These are phyloP conservation scores for Charaxes varanes DNA, from an alignment of 1,140 invertebrate species.

Conservation along the genomic window DNA sequence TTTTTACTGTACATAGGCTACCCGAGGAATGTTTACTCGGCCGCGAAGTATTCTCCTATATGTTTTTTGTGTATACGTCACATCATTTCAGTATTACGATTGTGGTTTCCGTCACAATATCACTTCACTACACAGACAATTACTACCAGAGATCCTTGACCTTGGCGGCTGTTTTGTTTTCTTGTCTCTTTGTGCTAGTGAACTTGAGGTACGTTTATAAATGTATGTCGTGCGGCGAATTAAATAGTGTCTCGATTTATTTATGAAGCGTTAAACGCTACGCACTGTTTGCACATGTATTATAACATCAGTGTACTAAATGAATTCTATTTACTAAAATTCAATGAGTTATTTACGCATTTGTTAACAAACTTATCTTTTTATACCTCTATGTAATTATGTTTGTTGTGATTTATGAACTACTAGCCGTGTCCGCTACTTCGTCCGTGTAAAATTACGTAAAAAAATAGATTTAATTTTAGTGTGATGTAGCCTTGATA, in stretches of 20 bases:
- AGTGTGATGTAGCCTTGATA: no score
- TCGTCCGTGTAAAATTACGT: no score
- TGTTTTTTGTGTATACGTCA: conserved; percentile 6
- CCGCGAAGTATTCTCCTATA: not conserved
- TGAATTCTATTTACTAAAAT: conserved; percentile 4
- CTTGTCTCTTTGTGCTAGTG: conserved; percentile 29
- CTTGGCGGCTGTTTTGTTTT: conserved; percentile 25
- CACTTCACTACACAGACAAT: conserved; percentile 16
- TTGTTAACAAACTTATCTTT: no score
- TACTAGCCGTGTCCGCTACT: no score
- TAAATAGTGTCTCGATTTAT: conserved; percentile 18
- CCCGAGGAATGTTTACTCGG: conserved; percentile 4
- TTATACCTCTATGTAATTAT: no score
- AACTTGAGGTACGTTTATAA: conserved; percentile 28
- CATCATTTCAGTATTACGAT: conserved; percentile 5
- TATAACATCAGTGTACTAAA: conserved; percentile 13
- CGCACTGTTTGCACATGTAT: conserved; percentile 1
- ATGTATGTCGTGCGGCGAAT: conserved; percentile 21
- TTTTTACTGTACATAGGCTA: conserved; percentile 2
- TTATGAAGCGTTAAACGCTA: conserved; percentile 17
- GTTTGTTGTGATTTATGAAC: not conserved
- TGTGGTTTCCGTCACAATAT: conserved; percentile 23
- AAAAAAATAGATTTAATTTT: no score
- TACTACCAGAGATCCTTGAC: conserved; percentile 26
- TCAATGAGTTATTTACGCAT: not conserved